These are phyloP conservation scores for Ammospiza nelsoni DNA, from an alignment of 2,113 vertebrate species.

Conservation along the genomic window DNA sequence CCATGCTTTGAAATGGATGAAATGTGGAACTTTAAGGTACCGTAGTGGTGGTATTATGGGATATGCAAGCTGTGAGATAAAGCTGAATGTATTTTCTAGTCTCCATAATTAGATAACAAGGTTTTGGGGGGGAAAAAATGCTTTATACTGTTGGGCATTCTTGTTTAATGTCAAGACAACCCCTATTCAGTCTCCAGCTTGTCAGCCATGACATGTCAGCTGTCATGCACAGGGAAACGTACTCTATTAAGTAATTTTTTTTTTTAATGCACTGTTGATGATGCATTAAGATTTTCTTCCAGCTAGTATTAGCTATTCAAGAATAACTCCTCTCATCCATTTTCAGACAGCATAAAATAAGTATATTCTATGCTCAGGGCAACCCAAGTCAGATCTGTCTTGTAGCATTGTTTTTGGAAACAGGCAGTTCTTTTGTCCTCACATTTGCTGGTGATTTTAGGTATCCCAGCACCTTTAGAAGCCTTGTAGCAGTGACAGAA, in stretches of 20 bases:
- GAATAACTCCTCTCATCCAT: background rate
- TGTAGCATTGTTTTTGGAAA: background rate
- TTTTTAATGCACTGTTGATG: background rate
- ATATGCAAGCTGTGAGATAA: background rate
- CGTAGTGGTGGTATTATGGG: accelerated
- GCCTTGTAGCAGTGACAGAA: background rate
- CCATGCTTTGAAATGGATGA: background rate
- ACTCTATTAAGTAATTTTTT: background rate
- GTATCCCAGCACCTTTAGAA: background rate
- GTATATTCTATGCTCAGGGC: background rate
- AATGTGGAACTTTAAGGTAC: background rate
- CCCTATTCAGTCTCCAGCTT: background rate
- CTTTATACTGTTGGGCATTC: background rate
- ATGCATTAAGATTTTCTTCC: background rate
- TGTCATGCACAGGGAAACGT: background rate
- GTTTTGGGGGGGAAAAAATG: background rate
- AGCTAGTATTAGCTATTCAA: background rate
- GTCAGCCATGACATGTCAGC: background rate
- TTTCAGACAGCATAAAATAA: background rate
- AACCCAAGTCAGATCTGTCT: background rate
- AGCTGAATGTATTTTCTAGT: background rate
- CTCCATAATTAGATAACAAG: background rate
- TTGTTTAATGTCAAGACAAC: background rate
- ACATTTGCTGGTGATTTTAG: background rate
- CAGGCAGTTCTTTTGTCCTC: background rate